A percentile compares a stretch with the other conserved stretches of the same genome.
Conservation (phyloP, 2,113 vertebrate species). For the Triplophysa tibetana region DNA sequence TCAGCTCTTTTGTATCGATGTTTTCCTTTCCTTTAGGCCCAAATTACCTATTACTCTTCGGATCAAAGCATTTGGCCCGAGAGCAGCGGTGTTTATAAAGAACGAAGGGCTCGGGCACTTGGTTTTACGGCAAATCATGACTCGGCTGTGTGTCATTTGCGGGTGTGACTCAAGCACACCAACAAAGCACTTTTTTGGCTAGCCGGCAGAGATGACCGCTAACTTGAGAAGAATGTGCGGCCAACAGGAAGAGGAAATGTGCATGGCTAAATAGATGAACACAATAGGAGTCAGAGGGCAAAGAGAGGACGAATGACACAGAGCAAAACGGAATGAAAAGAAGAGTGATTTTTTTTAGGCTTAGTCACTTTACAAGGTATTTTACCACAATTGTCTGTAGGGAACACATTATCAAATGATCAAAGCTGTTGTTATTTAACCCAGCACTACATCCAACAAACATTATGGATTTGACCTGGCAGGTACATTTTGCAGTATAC, state of each 20-base stretch:
- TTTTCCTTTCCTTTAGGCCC: constrained; percentile 3
- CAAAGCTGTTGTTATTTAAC: neutral
- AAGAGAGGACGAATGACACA: neutral
- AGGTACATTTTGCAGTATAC: constrained; percentile 27
- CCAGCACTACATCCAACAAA: neutral
- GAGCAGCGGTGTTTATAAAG: neutral
- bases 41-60: constrained; percentile 2
- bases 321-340: neutral
- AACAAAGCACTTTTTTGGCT: neutral
- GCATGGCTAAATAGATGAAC: constrained; percentile 25
- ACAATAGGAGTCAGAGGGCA: constrained; percentile 4
- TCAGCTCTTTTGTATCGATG: neutral
- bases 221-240: constrained; percentile 4
- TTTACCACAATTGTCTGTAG: neutral
- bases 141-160: constrained; percentile 12
- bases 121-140: constrained; percentile 23
- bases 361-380: constrained; percentile 29
- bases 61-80: neutral
- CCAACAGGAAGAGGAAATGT: constrained; percentile 32
- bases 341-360: too few relatives aligned
- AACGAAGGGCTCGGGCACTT: neutral
- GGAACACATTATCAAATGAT: neutral
- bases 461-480: neutral
- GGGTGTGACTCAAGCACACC: constrained; percentile 4
- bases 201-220: neutral